These are phyloP conservation scores for Lycophotia porphyrea DNA, from an alignment of 2,888 invertebrate genomes.

Conservation along the genomic window DNA sequence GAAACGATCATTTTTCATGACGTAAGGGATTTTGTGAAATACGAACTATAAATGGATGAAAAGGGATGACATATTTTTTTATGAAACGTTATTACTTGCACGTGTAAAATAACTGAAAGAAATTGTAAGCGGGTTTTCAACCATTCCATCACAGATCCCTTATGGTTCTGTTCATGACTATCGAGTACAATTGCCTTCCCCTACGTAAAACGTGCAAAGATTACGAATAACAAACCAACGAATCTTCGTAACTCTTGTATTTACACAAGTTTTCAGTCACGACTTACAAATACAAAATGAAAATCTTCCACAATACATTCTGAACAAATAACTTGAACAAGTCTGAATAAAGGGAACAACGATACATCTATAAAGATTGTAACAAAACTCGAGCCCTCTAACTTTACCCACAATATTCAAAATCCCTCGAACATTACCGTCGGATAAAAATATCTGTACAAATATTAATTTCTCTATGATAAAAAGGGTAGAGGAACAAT, in stretches of 20 bases:
- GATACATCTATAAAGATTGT: conserved; percentile 48
- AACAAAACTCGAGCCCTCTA: conserved; percentile 46
- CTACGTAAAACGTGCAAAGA: neutral
- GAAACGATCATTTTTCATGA: conserved; percentile 49
- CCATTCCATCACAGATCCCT: neutral
- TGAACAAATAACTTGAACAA: conserved; percentile 43
- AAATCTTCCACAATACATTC: conserved; percentile 44
- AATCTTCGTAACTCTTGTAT: conserved; percentile 17
- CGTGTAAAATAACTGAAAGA: conserved; percentile 38
- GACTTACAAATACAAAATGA: conserved; percentile 30
- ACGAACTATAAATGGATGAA: conserved; percentile 55
- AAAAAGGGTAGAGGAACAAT: conserved; percentile 61
- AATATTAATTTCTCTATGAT: conserved; percentile 64
- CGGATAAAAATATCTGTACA: conserved; percentile 48
- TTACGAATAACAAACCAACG: conserved; percentile 11
- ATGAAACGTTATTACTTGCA: conserved; percentile 41
- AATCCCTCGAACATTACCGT: conserved; percentile 52
- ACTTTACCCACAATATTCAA: conserved; percentile 49
- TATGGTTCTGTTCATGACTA: neutral
- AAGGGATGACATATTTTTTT: conserved; percentile 61
- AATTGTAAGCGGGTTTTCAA: conserved; percentile 13
- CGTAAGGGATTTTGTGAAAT: conserved; percentile 61
- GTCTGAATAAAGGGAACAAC: conserved; percentile 48
- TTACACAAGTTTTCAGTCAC: conserved; percentile 25
- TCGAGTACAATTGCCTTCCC: neutral